Evolutionary conservation across 1,140 invertebrate genomes (phyloP).

Genomic region (Bombyx mandarina): DNA sequence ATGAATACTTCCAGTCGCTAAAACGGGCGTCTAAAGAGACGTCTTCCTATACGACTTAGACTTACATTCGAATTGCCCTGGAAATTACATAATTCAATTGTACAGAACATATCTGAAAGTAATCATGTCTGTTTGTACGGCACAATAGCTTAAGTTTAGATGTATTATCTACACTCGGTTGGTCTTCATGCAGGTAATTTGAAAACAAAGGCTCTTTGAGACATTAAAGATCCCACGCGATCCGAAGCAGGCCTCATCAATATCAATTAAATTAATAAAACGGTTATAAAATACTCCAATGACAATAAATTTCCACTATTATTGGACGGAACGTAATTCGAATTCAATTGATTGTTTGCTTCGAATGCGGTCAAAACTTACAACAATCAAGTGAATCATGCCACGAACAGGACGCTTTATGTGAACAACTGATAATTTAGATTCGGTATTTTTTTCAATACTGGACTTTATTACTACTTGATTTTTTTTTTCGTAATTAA

Average conservation of each 20-base stretch:
- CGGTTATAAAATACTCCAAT: slow-evolving; percentile 54
- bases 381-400: slow-evolving; percentile 59
- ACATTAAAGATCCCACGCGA: slow-evolving; percentile 26
- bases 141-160: too few relatives aligned
- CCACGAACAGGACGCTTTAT: slow-evolving; percentile 24
- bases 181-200: slow-evolving; percentile 4
- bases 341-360: slow-evolving; percentile 60
- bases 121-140: too few relatives aligned
- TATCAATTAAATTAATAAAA: slow-evolving; percentile 62
- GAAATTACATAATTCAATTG: too few relatives aligned
- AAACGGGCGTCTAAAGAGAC: too few relatives aligned
- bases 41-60: too few relatives aligned
- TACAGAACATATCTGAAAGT: too few relatives aligned
- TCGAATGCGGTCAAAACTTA: slow-evolving; percentile 52
- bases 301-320: slow-evolving; percentile 59
- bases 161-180: too few relatives aligned
- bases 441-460: too few relatives aligned
- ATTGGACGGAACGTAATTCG: slow-evolving; percentile 48
- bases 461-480: too few relatives aligned
- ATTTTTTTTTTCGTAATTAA: background rate
- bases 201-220: slow-evolving; percentile 18
- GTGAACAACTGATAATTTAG: too few relatives aligned
- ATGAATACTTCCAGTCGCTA: too few relatives aligned
- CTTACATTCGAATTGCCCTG: too few relatives aligned
- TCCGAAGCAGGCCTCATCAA: slow-evolving; percentile 36